A percentile compares a stretch with the other conserved stretches of the same genome.
phyloP scores from a whole-genome alignment of 2,797 vertebrate genomes.

The Mormyrops attenuatus region DNA sequence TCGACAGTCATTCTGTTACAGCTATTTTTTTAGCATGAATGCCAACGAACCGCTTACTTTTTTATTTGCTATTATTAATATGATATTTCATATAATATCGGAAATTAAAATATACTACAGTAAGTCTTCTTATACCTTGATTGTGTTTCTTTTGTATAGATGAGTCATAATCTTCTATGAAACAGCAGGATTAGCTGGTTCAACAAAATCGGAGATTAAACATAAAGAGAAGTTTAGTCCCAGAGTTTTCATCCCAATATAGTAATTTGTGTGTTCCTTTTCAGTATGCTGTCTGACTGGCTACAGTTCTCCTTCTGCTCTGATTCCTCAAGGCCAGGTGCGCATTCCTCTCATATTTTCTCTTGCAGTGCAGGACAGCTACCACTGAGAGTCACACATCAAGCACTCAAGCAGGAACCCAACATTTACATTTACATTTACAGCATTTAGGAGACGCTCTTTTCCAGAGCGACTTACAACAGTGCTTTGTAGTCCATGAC shows the following conservation, averaged over 20 bases:
- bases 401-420: neutral
- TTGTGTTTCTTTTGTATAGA: neutral
- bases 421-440: neutral
- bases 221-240: neutral
- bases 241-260: no score
- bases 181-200: neutral
- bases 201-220: neutral
- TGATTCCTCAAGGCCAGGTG: neutral
- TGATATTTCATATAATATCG: neutral
- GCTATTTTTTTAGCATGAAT: neutral
- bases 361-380: neutral
- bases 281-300: neutral
- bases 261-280: neutral
- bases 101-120: neutral
- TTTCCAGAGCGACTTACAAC: no score
- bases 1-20: neutral
- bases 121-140: neutral
- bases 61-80: neutral
- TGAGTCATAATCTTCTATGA: neutral
- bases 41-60: neutral
- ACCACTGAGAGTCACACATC: neutral
- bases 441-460: no score
- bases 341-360: neutral
- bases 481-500: no score
- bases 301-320: neutral